Evolutionary conservation across 2,113 vertebrate species (phyloP), one percentile per base, ranked within the genome.

Genomic region (Burhinus oedicnemus): DNA sequence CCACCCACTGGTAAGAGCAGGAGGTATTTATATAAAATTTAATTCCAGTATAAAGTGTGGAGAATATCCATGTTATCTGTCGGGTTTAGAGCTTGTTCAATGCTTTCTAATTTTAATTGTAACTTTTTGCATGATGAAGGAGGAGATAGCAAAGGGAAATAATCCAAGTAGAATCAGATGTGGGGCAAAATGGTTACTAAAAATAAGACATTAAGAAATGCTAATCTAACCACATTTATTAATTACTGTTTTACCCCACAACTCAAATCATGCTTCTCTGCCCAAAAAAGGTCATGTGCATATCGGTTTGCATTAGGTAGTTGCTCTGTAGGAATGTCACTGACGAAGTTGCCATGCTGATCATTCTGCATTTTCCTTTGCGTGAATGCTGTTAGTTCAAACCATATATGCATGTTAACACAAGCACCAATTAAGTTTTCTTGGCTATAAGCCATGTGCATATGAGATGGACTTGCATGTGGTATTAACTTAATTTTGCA

Each of bases 1-100:
- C 98, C 98, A 98, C 98, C 97, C 98, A 97, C 98, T 98, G 99
- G 99, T 98, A 99, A 99, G 99, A 99, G 98, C 99, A 99, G 99
- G 99, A 99, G 99, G 99, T 99, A 99, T 98, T 98, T 98, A 97
- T 98, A 98, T 98, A 93, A 96, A 98, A 97, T 98, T 98, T 98
- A 98, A 98, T 98, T 98, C 93, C 97, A 97, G 96, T 98, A 96
- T 98, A 98, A 98, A 98, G 95, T 98, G 97, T 98, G 97, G 96
- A 98, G 97, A 98, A 96, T 94, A 98, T 96, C 96, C 97, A 97
- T 98, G 97, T 98, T 97, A 98, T 97, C 94, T 98, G 97, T 98
- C 65, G 97, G 95, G 87, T 96, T 97, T 98, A 97, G 95, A 98
- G 97, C 94, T 98, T 98, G 96, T 98, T 98, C 96, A 95, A 9